Evolutionary conservation across 2,888 invertebrate genomes (phyloP).

Genomic region (Drosophila lutescens): DNA sequence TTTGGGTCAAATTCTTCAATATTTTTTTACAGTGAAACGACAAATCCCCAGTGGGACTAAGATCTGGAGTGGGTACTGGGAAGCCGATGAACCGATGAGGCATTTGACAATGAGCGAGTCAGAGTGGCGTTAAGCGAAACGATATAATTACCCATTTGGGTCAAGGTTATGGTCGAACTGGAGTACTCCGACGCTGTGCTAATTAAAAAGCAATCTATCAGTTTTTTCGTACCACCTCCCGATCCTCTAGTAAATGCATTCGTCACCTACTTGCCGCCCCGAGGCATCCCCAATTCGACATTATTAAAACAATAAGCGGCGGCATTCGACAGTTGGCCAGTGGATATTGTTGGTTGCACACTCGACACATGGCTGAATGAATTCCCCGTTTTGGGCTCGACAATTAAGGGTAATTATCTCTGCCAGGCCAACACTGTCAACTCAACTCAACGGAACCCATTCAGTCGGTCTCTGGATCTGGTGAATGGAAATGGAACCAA

Average conservation of each 20-base stretch:
- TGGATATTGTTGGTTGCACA: conserved; percentile 37
- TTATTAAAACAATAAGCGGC: conserved; percentile 73
- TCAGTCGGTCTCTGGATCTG: conserved; percentile 26
- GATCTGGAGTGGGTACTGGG: conserved; percentile 49
- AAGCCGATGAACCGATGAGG: conserved; percentile 32
- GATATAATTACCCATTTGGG: conserved; percentile 69
- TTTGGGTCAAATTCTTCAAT: no score
- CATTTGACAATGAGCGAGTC: conserved; percentile 35
- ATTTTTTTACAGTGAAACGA: conserved; percentile 51
- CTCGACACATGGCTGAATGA: conserved; percentile 67
- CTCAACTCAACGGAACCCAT: conserved; percentile 50
- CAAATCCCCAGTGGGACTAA: conserved; percentile 59
- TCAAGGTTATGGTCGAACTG: conserved; percentile 69
- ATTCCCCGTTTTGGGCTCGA: conserved; percentile 59
- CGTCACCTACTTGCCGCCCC: conserved; percentile 51
- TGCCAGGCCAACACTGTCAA: conserved; percentile 47
- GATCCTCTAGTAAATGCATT: conserved; percentile 52
- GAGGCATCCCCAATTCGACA: conserved; percentile 37
- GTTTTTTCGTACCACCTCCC: conserved; percentile 9
- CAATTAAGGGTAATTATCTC: conserved; percentile 75
- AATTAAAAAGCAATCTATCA: conserved; percentile 82
- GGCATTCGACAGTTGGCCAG: conserved; percentile 59
- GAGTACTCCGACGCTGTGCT: conserved; percentile 53
- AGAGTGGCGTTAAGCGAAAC: conserved; percentile 52
- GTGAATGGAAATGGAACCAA: conserved; percentile 50